These are phyloP conservation scores for Galagoides demidoff DNA, from an alignment of 2,797 vertebrate genomes.

Conservation along the genomic window DNA sequence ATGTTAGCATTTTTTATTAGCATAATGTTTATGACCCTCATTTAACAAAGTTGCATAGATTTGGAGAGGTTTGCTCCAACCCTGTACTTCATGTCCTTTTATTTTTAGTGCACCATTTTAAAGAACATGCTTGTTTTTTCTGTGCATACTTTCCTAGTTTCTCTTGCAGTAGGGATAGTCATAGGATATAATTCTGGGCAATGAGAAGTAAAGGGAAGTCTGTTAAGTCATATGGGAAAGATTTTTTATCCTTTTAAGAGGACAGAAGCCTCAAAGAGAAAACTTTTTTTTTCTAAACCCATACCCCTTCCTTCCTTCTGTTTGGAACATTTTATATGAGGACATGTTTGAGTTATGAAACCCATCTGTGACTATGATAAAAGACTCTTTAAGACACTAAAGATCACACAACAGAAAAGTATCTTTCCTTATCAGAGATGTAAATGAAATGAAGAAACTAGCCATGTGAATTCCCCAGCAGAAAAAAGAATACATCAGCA, in stretches of 20 bases:
- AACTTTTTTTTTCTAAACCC: neutral
- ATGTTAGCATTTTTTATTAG: neutral
- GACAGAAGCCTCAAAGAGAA: neutral
- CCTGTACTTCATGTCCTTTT: neutral
- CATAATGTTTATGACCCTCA: neutral
- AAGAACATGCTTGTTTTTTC: neutral
- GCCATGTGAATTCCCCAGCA: neutral
- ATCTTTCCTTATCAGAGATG: constrained; percentile 3
- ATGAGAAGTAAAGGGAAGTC: neutral
- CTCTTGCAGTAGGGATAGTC: neutral
- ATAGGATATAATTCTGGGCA: neutral
- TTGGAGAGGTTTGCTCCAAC: neutral
- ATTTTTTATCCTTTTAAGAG: neutral
- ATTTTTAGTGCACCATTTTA: neutral
- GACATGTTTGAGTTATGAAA: neutral
- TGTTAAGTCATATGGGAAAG: neutral
- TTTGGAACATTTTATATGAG: neutral
- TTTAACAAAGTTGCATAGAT: neutral
- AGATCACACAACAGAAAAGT: constrained; percentile 36
- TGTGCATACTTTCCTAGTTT: neutral
- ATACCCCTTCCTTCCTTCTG: neutral
- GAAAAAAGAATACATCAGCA: neutral
- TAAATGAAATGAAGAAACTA: neutral
- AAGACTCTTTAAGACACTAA: neutral
- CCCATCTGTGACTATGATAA: neutral